Conservation (phyloP, 2,888 invertebrate species). For the Drosophila antonietae region DNA sequence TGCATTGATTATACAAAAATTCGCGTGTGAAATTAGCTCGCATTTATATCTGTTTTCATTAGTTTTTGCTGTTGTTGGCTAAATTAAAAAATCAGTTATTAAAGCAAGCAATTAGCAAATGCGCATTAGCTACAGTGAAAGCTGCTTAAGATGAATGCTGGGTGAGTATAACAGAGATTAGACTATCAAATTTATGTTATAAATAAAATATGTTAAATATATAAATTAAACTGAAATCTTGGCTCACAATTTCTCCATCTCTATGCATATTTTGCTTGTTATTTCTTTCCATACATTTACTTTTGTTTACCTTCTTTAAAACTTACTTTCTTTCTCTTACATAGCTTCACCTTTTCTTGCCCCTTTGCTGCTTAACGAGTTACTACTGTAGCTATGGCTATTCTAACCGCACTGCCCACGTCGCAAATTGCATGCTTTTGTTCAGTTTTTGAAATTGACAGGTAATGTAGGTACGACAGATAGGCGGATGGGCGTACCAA, state of each 20-base stretch:
- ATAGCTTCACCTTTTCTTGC: no score
- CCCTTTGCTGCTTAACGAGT: neutral
- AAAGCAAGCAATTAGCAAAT: conserved; percentile 8
- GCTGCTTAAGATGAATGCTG: neutral
- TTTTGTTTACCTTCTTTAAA: neutral
- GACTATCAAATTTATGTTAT: neutral
- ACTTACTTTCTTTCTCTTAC: neutral
- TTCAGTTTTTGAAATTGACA: conserved; percentile 30
- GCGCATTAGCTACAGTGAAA: conserved; percentile 19
- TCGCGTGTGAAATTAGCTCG: conserved; percentile 39
- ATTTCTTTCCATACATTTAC: neutral
- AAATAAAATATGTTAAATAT: neutral
- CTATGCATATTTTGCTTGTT: neutral
- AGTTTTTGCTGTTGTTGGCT: conserved; percentile 10
- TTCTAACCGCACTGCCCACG: neutral
- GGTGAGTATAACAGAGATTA: neutral
- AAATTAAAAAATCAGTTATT: conserved; percentile 28
- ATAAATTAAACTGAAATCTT: neutral
- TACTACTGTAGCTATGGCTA: conserved; percentile 2
- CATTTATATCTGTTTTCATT: conserved; percentile 7
- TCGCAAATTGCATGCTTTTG: conserved; percentile 47
- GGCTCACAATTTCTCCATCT: neutral
- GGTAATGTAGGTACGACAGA: neutral
- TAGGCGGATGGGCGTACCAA: conserved; percentile 6
- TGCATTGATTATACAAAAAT: conserved; percentile 6